Evolutionary conservation across 2,797 vertebrate species (phyloP), one percentile per base, ranked within the genome.

Genomic region (Todus mexicanus): DNA sequence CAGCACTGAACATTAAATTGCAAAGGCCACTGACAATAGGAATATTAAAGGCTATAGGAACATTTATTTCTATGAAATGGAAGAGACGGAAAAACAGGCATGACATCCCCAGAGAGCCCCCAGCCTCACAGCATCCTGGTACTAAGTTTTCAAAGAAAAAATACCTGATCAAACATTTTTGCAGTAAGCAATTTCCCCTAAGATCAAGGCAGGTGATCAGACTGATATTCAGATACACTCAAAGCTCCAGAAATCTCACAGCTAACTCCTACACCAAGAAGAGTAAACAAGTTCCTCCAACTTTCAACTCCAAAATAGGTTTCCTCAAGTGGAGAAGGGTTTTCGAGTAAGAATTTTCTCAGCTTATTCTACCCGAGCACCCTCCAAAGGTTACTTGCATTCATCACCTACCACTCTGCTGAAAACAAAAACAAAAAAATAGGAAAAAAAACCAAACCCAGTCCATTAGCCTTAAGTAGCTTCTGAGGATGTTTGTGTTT

Each of bases 401-500:
- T 73, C 25, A 66, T 50, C 42, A 71, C 22, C 9, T 59, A 45
- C 45, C 68, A 76, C 8, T 51, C 64, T 68, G 25, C 33, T 68
- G 10, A 60, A 76, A 89, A 43, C 4, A 45, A 78, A 79, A 54
- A 27, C 29, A 53, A 53, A 77, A 68, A 83, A 66, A 85, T 8
- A 38, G 27, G 10, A 81, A 82, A 48, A 29, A 76, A 74, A 23
- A 3, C 31, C 25, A 87, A 20, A 43, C 27, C 26, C 69, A 82
- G 69, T 12, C 42, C 51, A 53, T 84, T 84, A 64, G 37, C 68
- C 72, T 85, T 94, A 83, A 95, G 91, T 57, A 95, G 85, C 51
- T 53, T 42, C 20, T 73, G 70, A 96, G 71, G 51, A 93, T 90
- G 89, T 91, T 95, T 96, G 79, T 85, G 81, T 95, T 97, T 92